Base-by-base conservation (phyloP, 2,797 vertebrate genomes). In the Xerus rutilus region DNA sequence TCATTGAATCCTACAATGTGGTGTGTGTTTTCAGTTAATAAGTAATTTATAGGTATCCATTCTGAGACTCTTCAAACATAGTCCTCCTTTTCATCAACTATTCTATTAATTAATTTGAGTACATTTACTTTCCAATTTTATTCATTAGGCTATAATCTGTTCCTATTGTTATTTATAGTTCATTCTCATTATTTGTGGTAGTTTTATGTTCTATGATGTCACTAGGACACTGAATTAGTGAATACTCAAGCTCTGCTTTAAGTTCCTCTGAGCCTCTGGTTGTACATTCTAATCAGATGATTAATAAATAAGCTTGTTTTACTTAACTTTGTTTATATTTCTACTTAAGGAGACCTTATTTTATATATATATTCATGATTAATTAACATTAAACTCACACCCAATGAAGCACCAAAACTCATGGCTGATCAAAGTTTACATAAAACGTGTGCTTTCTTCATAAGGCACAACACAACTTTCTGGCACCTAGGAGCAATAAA, bases 91-190 rank as follows among this genome's bases (percentile, higher is more conserved):
- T 73, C 20, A 86, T 70, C 35, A 95, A 73, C 64, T 4, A 74
- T 92, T 78, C 32, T 88, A 49, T 14, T 70, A n/a, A 43, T 86
- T 89, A 11, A 90, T 89, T 81, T 89, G 25, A 4, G 49, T 76
- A 15, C 8, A 83, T 47, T 85, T 94, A 43, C 2, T 35, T 79
- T 94, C 21, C 17, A 5, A 5, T 93, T 89, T 94, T 93, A 84
- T 78, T 83, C 18, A 89, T 25, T 52, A 95, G 25, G 17, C 25
- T 85, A 67, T 17, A 79, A 45, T 96, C 20, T 62, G 4, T 69
- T 79, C 25, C 35, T 88, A 43, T 64, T 93, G 17, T 92, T 88
- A 74, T 83, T 86, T 88, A 35, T 1, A 90, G 14, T 47, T 72
- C 47, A 47, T 85, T 81, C 20, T 77, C 18, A 78, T 78, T 64